phyloP scores from a whole-genome alignment of 2,113 vertebrate genomes.

The Pan paniscus region DNA sequence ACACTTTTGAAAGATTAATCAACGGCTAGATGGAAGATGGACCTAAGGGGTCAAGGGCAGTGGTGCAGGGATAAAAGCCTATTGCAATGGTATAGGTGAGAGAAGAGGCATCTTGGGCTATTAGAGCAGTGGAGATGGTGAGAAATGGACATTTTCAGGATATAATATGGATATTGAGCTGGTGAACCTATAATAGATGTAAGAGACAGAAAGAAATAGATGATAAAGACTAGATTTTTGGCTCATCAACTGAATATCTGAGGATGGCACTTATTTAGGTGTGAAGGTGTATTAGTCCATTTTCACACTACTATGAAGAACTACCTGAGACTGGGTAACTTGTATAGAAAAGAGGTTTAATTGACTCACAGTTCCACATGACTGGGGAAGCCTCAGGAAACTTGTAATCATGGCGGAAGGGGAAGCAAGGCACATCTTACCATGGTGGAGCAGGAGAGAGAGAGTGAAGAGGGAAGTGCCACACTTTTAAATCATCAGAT shows the following conservation, averaged over 20 bases:
- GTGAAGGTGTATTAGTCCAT: background rate
- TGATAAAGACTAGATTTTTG: background rate
- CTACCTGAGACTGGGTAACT: no score
- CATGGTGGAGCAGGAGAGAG: no score
- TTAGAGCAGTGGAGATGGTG: background rate
- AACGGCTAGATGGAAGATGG: background rate
- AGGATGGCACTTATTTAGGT: background rate
- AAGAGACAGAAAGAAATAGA: background rate
- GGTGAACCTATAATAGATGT: background rate
- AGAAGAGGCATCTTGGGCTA: background rate
- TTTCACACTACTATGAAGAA: no score
- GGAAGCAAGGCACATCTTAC: no score
- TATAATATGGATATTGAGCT: background rate
- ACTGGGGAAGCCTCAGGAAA: no score
- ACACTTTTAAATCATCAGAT: no score
- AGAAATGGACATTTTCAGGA: background rate
- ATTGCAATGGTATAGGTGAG: background rate
- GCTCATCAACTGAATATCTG: background rate
- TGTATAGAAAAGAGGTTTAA: no score
- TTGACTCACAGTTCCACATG: no score
- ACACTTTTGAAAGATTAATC: background rate
- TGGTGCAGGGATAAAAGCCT: background rate
- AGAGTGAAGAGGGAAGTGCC: no score
- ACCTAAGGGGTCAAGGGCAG: background rate
- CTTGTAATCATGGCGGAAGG: no score